Conservation (phyloP, 2,113 vertebrate genomes). For the Aphyosemion australe region DNA sequence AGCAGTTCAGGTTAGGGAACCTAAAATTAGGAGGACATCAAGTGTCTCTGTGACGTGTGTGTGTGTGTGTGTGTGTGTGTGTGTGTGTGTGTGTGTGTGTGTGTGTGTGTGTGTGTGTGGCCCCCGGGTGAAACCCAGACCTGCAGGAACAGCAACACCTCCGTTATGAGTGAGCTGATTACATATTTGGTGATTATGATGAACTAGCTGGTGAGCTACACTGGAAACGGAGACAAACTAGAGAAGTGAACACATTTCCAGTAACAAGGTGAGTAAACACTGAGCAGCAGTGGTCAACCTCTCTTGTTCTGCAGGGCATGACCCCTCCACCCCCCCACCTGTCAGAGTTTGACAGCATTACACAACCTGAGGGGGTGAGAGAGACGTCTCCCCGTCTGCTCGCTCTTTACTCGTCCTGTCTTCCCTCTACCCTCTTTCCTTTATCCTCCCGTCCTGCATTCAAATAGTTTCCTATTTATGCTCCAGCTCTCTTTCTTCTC, state of each 20-base stretch:
- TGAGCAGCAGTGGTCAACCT: slow-evolving; percentile 8
- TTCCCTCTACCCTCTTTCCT: slow-evolving; percentile 13
- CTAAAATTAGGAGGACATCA: slow-evolving; percentile 78
- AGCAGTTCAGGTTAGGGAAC: slow-evolving; percentile 52
- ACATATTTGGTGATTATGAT: slow-evolving; percentile 27
- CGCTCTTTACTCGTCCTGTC: slow-evolving; percentile 15
- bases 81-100: slow-evolving; percentile 56
- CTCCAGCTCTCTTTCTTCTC: slow-evolving; percentile 9
- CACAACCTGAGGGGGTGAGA: slow-evolving; percentile 56
- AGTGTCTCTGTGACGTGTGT: slow-evolving; percentile 58
- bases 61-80: slow-evolving; percentile 46
- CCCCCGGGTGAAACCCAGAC: slow-evolving; percentile 44
- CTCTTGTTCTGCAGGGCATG: slow-evolving; percentile 35
- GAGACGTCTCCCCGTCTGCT: slow-evolving; percentile 4
- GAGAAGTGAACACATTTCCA: not conserved
- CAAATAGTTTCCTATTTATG: slow-evolving; percentile 25
- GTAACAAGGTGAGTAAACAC: not conserved
- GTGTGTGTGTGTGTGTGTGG: slow-evolving; percentile 34
- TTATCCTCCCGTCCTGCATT: slow-evolving; percentile 13
- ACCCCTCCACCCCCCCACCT: slow-evolving; percentile 15
- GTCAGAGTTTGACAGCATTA: slow-evolving; percentile 62
- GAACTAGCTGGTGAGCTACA: not conserved
- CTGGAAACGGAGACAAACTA: not conserved
- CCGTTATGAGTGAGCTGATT: slow-evolving; percentile 38
- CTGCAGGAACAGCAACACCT: slow-evolving; percentile 39